Conservation (phyloP, 2,888 invertebrate genomes). For the Campoletis raptor region DNA sequence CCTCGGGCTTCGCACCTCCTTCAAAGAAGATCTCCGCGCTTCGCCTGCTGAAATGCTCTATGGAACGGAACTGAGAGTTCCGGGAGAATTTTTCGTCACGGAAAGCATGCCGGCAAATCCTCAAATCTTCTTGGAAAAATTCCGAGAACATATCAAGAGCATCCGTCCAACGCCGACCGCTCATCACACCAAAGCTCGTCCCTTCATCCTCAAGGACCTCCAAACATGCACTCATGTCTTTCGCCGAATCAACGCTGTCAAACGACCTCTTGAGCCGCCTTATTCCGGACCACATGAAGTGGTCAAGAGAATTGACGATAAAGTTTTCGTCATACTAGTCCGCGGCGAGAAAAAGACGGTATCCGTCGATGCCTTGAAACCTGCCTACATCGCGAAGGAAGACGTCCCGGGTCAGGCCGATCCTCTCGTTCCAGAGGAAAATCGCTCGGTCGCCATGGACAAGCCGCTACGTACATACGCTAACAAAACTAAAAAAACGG, state of each 20-base stretch:
- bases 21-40: conserved; percentile 54
- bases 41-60: conserved; percentile 70
- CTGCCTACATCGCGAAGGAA: no score
- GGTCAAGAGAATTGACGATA: no score
- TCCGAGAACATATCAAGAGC: conserved; percentile 8
- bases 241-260: neutral
- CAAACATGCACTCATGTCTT: conserved; percentile 3
- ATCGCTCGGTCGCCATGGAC: neutral
- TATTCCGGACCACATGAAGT: no score
- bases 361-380: no score
- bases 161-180: neutral
- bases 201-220: neutral
- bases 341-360: no score
- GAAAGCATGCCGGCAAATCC: neutral
- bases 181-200: conserved; percentile 3
- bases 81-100: conserved; percentile 40
- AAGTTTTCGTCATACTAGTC: no score
- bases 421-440: neutral
- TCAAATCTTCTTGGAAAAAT: neutral
- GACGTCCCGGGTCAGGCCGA: neutral
- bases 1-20: conserved; percentile 11
- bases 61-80: conserved; percentile 59
- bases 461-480: neutral
- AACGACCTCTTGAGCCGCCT: neutral
- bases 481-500: neutral